A percentile compares a stretch with the other conserved stretches of the same genome.
Evolutionary conservation across 2,797 vertebrate species (phyloP).

Genomic region (Premnoplex brunnescens): DNA sequence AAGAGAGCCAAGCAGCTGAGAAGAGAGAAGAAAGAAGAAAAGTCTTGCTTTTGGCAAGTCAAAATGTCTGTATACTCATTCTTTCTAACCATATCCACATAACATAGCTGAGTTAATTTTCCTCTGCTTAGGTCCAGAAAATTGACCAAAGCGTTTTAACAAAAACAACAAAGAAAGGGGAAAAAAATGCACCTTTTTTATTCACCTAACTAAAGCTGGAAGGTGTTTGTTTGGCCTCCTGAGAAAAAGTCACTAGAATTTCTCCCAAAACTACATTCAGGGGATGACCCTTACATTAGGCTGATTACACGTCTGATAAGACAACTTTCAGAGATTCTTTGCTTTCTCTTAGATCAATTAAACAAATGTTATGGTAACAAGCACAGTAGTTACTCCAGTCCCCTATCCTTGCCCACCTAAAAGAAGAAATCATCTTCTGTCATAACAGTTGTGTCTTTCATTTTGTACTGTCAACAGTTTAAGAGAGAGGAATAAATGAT

Average conservation of each 20-base stretch:
- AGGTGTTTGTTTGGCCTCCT: neutral
- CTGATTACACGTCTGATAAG: neutral
- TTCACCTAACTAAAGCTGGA: neutral
- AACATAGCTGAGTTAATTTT: neutral
- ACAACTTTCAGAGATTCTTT: neutral
- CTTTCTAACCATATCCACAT: neutral
- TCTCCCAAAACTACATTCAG: neutral
- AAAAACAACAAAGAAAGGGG: neutral
- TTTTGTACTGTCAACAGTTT: constrained; percentile 3
- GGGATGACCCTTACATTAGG: neutral
- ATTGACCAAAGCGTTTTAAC: neutral
- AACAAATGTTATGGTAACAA: neutral
- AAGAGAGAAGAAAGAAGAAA: neutral
- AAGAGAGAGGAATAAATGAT: constrained; percentile 26
- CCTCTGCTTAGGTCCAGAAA: neutral
- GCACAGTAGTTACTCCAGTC: neutral
- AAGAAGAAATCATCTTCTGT: constrained; percentile 21
- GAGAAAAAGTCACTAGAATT: neutral
- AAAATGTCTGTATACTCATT: neutral
- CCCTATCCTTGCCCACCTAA: neutral
- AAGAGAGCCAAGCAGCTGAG: neutral
- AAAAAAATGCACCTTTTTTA: neutral
- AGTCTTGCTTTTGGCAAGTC: neutral
- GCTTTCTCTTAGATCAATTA: neutral
- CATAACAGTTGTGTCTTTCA: constrained; percentile 14